phyloP scores from a whole-genome alignment of 1,140 invertebrate species.

The Drosophila parabipectinata region DNA sequence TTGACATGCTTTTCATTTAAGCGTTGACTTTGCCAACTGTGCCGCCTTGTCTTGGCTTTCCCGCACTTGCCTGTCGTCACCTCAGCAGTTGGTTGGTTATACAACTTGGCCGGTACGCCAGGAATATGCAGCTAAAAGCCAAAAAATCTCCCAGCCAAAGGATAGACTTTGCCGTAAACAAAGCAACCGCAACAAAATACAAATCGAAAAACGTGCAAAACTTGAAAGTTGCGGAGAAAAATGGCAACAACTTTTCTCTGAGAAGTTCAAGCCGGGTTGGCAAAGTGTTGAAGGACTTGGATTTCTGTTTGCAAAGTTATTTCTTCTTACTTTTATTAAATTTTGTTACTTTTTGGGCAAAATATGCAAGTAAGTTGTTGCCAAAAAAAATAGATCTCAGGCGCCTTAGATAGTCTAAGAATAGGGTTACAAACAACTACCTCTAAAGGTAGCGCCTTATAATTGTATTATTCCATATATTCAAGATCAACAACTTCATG shows the following conservation, averaged over 20 bases:
- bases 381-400: background rate
- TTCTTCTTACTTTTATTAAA: background rate
- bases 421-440: background rate
- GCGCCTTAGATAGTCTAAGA: background rate
- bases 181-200: slow-evolving; percentile 48
- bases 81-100: slow-evolving; percentile 16
- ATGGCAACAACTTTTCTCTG: slow-evolving; percentile 8
- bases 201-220: slow-evolving; percentile 53
- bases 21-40: slow-evolving; percentile 59
- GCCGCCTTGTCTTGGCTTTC: slow-evolving; percentile 30
- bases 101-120: slow-evolving; percentile 49
- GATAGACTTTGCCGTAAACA: slow-evolving; percentile 45
- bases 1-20: slow-evolving; percentile 68
- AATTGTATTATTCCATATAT: background rate
- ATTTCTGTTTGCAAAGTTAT: slow-evolving; percentile 16
- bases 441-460: background rate
- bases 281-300: slow-evolving; percentile 54
- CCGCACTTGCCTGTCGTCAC: slow-evolving; percentile 13
- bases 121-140: slow-evolving; percentile 57
- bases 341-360: slow-evolving; percentile 3
- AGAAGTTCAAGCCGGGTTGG: slow-evolving; percentile 44
- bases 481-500: background rate
- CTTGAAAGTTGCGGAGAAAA: slow-evolving; percentile 24
- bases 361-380: slow-evolving; percentile 12
- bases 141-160: slow-evolving; percentile 49